Conservation (phyloP, 2,888 invertebrate genomes). For the Oithona nana region DNA sequence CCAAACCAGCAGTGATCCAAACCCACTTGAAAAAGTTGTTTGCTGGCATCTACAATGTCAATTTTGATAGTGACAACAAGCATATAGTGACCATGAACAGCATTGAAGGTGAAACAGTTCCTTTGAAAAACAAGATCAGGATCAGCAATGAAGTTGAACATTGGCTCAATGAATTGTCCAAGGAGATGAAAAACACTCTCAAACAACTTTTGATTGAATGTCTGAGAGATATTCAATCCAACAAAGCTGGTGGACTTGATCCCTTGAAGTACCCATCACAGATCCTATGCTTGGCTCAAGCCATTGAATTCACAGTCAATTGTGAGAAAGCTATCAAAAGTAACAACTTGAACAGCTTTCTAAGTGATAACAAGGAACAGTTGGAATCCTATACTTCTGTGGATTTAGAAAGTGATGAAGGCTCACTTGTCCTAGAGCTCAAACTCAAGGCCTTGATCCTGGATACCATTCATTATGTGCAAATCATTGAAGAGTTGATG, state of each 20-base stretch:
- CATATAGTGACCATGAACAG: constrained; percentile 51
- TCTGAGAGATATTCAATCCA: constrained; percentile 31
- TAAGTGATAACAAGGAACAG: constrained; percentile 27
- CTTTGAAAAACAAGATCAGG: constrained; percentile 44
- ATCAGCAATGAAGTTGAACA: constrained; percentile 54
- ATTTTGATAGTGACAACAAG: constrained; percentile 39
- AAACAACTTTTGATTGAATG: constrained; percentile 44
- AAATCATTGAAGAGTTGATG: constrained; percentile 57
- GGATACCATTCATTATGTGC: constrained; percentile 77
- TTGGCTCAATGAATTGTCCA: constrained; percentile 56
- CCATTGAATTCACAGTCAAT: constrained; percentile 61
- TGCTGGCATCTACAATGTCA: constrained; percentile 63
- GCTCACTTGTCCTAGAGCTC: constrained; percentile 41
- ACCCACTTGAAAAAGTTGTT: constrained; percentile 88
- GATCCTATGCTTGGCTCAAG: constrained; percentile 65
- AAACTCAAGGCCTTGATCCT: constrained; percentile 81
- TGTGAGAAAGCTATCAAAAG: constrained; percentile 57
- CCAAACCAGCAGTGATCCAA: constrained; percentile 66
- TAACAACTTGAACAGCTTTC: constrained; percentile 35
- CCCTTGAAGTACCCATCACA: constrained; percentile 48
- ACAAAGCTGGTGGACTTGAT: constrained; percentile 23
- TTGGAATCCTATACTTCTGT: constrained; percentile 34
- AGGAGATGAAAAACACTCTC: constrained; percentile 58
- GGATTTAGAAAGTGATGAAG: constrained; percentile 31
- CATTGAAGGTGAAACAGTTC: constrained; percentile 50